Evolutionary conservation across 2,888 invertebrate species (phyloP), one percentile per base, ranked within the genome.

Genomic region (Drosophila barbarae): DNA sequence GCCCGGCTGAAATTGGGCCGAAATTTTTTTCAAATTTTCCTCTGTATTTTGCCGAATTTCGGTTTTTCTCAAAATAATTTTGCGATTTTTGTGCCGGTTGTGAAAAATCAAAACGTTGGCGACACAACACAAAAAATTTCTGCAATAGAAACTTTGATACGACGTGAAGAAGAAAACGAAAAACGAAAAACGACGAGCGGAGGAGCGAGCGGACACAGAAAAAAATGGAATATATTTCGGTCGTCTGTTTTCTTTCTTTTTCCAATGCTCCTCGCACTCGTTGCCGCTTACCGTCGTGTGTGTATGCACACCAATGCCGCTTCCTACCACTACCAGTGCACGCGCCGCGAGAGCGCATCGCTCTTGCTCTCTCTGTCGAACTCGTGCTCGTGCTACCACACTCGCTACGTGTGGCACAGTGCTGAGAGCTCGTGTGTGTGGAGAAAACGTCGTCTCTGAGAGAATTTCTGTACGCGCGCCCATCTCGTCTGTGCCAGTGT

Each of bases 101-200:
- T 23, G 41, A 74, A 76, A 87, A 79, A 76, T 72, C 46, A 51
- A 77, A 82, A 87, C 68, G 39, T 23, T 34, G 44, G 51, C 49
- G 53, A 53, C 72, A 59, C 75, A 75, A 83, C 77, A 84, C 80
- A 80, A 83, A 72, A 73, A 84, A 84, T 76, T 81, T 84, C 83
- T 86, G 86, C 85, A 86, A 85, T 83, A 84, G 86, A 88, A 87
- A 88, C 88, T 86, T 87, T 84, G 84, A 87, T 84, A 81, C 88
- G 87, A 87, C 84, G 81, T 86, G 86, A 86, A 85, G 85, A 82
- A 82, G 83, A 79, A 79, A 79, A 79, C 84, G 84, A 85, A 87
- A 85, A 87, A 84, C 87, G 77, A 84, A 68, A 67, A 60, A 60
- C 61, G 38, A 63, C 57, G 60, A 60, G 30, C 42, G 47, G 55